Conservation (phyloP, 2,797 vertebrate genomes). For the Gymnodraco acuticeps region DNA sequence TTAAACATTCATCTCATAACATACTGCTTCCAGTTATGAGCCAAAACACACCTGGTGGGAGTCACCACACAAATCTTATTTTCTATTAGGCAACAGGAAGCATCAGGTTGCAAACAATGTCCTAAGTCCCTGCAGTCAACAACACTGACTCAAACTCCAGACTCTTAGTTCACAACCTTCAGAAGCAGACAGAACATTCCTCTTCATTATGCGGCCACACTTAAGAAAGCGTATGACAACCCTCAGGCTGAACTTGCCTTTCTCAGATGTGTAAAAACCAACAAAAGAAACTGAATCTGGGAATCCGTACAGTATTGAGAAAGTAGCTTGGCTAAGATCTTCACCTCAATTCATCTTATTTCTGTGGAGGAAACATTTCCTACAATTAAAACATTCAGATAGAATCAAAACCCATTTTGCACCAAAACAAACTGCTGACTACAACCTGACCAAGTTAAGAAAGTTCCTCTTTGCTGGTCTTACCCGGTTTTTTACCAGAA, state of each 20-base stretch:
- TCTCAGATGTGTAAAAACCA: neutral
- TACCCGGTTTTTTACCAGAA: neutral
- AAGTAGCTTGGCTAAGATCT: neutral
- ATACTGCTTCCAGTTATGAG: neutral
- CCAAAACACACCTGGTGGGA: neutral
- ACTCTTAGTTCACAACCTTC: neutral
- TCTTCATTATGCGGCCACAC: constrained; percentile 7
- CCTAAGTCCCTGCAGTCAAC: neutral
- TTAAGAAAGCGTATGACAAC: constrained; percentile 12
- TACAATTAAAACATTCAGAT: neutral
- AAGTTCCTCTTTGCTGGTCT: neutral
- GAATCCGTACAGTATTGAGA: neutral
- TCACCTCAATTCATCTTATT: neutral
- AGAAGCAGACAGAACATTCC: constrained; percentile 10
- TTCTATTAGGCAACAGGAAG: constrained; percentile 20
- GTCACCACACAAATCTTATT: neutral
- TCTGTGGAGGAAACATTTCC: neutral
- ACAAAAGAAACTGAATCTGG: constrained; percentile 4
- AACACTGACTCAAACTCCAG: neutral
- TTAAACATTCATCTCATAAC: constrained; percentile 4
- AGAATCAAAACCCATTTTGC: no score
- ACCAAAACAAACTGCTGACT: neutral
- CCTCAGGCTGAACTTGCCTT: constrained; percentile 16
- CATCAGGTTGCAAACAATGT: neutral
- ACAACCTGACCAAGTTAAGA: neutral